Evolutionary conservation across 2,113 vertebrate genomes (phyloP), one percentile per base, ranked within the genome.

Genomic region (Grantiella picta): DNA sequence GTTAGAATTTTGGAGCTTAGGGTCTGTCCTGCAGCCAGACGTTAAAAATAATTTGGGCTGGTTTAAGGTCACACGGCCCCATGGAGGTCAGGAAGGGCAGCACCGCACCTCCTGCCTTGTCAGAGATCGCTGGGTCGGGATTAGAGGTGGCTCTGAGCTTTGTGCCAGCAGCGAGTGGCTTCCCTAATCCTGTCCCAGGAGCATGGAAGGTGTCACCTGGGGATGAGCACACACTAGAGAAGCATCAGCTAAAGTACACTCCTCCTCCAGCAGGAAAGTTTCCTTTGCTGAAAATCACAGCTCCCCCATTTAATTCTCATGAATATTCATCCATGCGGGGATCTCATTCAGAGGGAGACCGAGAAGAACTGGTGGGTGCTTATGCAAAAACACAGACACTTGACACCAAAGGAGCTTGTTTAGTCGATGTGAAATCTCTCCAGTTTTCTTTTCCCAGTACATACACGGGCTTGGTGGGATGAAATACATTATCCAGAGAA

Each of bases 81-180:
- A 1, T 1, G 27, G 68, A 33, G 50, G 45, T 12, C 59, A 14
- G 45, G 40, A 42, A 15, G 54, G n/a, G 7, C n/a, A 35, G 61
- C 45, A 3, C n/a, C 7, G 70, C 20, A 10, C 14, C 40, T 47
- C 42, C 31, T 27, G 60, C 60, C 33, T n/a, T n/a, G 25, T 15
- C 1, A 7, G 25, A 40, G 17, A 19, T 47, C 29, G 1, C 18
- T 21, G 57, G 13, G 28, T 6, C 36, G 68, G 4, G 18, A 2
- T 10, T 36, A 53, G 25, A 11, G 11, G 22, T 31, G 92, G 14
- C 7, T n/a, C 18, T 5, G 56, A 10, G 9, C 23, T 59, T 60
- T 0, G 0, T 15, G 27, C 22, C 1, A 3, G n/a, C 1, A 1
- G 12, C 1, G 3, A 82, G 75, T 9, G 0, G 5, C 19, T 50